Evolutionary conservation across 2,113 vertebrate species (phyloP).

Genomic region (Aspidoscelis tigris): DNA sequence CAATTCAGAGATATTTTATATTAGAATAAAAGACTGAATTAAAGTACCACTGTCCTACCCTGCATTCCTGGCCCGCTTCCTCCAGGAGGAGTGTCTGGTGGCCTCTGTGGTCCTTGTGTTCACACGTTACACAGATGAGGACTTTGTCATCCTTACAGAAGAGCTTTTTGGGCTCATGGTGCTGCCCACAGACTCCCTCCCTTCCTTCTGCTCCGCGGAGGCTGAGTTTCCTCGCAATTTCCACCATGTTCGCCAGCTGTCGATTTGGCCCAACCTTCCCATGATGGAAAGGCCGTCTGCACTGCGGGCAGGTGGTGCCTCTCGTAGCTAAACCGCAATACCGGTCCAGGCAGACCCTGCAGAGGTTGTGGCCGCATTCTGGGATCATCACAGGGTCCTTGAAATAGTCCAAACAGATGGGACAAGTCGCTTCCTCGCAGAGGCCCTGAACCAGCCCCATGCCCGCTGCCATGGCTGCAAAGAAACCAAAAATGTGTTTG

Average conservation of each 20-base stretch:
- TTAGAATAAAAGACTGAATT: too few species aligned
- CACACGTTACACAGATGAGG: background rate
- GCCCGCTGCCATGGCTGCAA: background rate
- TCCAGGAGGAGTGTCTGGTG: background rate
- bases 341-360: background rate
- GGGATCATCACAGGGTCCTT: background rate
- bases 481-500: too few species aligned
- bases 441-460: background rate
- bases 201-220: fast-evolving
- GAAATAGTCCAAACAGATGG: conserved; percentile 11
- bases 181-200: background rate
- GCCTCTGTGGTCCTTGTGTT: background rate
- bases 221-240: background rate
- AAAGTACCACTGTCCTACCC: background rate
- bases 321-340: background rate
- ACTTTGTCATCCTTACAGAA: background rate
- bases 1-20: too few species aligned
- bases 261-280: background rate
- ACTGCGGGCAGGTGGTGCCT: background rate
- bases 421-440: background rate
- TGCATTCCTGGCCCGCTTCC: background rate
- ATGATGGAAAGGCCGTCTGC: background rate
- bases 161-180: background rate
- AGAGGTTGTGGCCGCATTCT: conserved; percentile 17
- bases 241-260: conserved; percentile 3